Conservation (phyloP, 1,140 invertebrate genomes). For the Homalodisca vitripennis region DNA sequence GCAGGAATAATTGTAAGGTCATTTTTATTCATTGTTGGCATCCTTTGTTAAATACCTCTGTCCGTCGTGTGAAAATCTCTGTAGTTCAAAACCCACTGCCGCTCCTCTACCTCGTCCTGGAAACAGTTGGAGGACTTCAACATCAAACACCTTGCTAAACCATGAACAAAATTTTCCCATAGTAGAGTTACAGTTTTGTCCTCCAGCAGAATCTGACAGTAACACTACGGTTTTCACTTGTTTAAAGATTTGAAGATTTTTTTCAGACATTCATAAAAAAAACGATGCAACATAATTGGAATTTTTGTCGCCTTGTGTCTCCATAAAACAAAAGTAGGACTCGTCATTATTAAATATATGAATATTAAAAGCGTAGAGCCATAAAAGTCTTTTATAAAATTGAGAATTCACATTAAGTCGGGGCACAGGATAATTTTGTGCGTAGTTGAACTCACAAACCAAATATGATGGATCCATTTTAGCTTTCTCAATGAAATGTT, state of each 20-base stretch:
- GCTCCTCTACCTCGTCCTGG: slow-evolving; percentile 30
- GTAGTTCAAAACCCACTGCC: too few species aligned
- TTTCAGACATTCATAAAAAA: background rate
- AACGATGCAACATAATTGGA: background rate
- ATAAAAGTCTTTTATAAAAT: too few species aligned
- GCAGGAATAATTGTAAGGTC: too few species aligned
- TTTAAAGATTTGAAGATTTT: background rate
- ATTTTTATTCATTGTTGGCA: too few species aligned
- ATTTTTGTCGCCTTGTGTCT: background rate
- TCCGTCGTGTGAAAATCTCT: too few species aligned
- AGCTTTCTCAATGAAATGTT: background rate
- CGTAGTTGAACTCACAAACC: slow-evolving; percentile 1
- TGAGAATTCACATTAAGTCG: too few species aligned
- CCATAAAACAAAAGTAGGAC: background rate
- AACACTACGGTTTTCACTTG: background rate
- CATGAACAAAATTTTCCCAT: background rate
- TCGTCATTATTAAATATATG: slow-evolving; percentile 9
- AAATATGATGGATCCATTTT: background rate
- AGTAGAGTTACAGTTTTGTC: background rate
- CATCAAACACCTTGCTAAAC: too few species aligned
- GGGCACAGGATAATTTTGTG: slow-evolving; percentile 12
- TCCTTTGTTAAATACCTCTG: too few species aligned
- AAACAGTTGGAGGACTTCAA: slow-evolving; percentile 27
- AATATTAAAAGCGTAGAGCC: slow-evolving; percentile 2
- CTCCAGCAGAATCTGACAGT: background rate